Base-by-base conservation (phyloP, 2,113 vertebrate species). In the Pterocles burchelli region DNA sequence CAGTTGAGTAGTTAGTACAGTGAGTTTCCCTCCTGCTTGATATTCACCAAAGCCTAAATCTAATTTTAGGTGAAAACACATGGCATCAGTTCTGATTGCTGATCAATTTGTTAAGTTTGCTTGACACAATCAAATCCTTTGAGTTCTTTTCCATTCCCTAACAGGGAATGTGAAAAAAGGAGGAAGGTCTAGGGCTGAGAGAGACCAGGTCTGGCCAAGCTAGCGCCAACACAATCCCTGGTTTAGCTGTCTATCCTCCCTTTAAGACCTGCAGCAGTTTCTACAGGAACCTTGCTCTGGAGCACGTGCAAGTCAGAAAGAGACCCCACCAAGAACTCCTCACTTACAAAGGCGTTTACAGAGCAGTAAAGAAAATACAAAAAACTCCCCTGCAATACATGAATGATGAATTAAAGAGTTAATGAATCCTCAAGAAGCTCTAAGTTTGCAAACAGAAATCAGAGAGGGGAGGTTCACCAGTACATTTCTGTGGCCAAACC, bases 401-500 rank as follows among this genome's bases (percentile, higher is more conserved):
- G 36, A 72, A 58, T 34, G 10, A 17, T 84, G 66, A 77, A 89
- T 45, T 65, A 85, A 96, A 90, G 71, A 79, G 87, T 96, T 95
- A 92, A 81, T n/a, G 48, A 91, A 48, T 91, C 28, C 76, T 89
- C 72, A 68, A 81, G 90, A 90, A 95, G 55, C 48, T 43, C n/a
- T 52, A 38, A 58, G 73, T 84, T 91, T 92, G 65, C 45, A 36
- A 49, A 26, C 55, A 86, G 82, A 94, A 96, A 90, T 80, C 13
- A 9, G 85, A 86, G 79, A 68, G 16, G 72, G 85, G 52, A 93
- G 85, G 66, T 75, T 88, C 70, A 70, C 52, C 59, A 84, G 36
- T 24, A 65, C 54, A 46, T 81, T 94, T 81, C n/a, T 87, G 57
- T 72, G 83, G 76, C 92, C 92, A 96, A 96, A 82, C 88, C 85